Evolutionary conservation across 1,140 invertebrate genomes (phyloP), one percentile per base, ranked within the genome.

Genomic region (Cyclargus thomasi): DNA sequence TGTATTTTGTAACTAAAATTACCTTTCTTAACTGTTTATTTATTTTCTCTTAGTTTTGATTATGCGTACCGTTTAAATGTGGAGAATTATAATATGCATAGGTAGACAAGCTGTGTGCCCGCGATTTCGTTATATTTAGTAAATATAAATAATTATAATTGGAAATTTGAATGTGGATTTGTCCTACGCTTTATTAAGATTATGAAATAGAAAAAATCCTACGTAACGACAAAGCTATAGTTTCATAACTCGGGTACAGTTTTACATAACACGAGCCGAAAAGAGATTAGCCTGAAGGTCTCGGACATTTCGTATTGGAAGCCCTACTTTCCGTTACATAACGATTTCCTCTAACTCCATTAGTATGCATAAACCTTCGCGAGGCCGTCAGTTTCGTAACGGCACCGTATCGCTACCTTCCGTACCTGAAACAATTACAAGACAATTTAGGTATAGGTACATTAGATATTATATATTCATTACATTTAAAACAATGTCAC

Each of bases 351-450:
- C 39, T 47, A 47, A 47, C 11, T 16, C 39, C 39, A 47, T 47
- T 47, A 47, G 39, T 47, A 47, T 47, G 39, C 39, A 47, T 47
- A 47, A 47, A 47, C 39, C 39, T 47, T 47, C 39, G 39, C 39
- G 11, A 47, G 39, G 39, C 29, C 4, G 29, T 29, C 29, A 29
- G 2, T 47, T 47, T 47, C 39, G 39, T 47, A 14, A 47, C 39
- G 8, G 6, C 39, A 47, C 39, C 39, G 39, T 47, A 47, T 47
- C 39, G 39, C 39, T 16, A 8, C 39, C 39, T 47, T 47, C 39
- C 39, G 39, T 47, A 47, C 39, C 11, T 47, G 39, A 47, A 47
- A 47, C 39, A 47, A 47, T 47, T 47, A 47, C 39, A 47, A 47
- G 39, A 47, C 39, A 11, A 47, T 14, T 47, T 47, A 47, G 39